Evolutionary conservation across 2,888 invertebrate genomes (phyloP), one percentile per base, ranked within the genome.

Genomic region (Drosophila leonis): DNA sequence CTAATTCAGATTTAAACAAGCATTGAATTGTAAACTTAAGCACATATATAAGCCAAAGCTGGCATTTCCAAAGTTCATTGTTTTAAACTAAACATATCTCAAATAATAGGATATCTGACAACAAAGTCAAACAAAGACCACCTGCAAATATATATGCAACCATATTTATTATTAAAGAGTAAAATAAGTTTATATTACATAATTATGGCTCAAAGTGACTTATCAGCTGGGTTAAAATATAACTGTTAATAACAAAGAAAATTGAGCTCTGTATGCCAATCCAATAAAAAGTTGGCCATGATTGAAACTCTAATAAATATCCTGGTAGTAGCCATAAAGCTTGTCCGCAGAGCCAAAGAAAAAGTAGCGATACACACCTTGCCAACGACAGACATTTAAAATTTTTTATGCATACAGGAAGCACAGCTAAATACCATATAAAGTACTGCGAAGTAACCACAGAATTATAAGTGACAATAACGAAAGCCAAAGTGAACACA

Each of bases 371-470:
- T 10, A 95, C 82, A 0, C 95, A 64, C 0, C 94, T 94, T 65
- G 93, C 93, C 12, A 91, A 92, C 9, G 94, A 86, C 4, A 94
- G 93, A 68, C 96, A 93, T 72, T 94, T 94, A 33, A 98, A 94
- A 88, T 95, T 95, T 76, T 97, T 96, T 0, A 96, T 93, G 67
- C 97, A 95, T 27, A 98, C 90, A 0, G 99, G 99, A 20, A 99
- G 92, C 9, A 99, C 92, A 2, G 97, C 96, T 67, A 99, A 93
- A 90, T 98, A 98, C 99, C 99, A 99, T 55, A 99, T 95, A 84
- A 98, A 98, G 92, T 99, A 99, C 91, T 99, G 99, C 7, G 99
- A 98, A 0, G 99, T 99, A 91, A 98, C 95, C 0, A 99, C 99
- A 82, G 98, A 97, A 93, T 99, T 99, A 88, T 97, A 98, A 4